Evolutionary conservation across 1,140 invertebrate species (phyloP), one percentile per base, ranked within the genome.

Genomic region (Acromyrmex charruanus): DNA sequence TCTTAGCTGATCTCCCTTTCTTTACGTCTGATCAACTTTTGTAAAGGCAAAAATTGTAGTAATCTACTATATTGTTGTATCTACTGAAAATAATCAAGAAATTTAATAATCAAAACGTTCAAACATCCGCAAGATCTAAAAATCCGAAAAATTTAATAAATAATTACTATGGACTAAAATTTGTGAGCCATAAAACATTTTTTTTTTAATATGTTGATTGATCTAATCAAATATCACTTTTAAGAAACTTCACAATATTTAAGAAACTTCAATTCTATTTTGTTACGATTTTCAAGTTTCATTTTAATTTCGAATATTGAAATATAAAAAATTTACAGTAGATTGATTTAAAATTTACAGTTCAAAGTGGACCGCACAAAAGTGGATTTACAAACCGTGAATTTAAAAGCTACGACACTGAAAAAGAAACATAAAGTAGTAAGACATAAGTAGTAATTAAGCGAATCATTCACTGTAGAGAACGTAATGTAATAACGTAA

Each of bases 1-100:
- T 92, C 92, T 93, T 93, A 90, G 86, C 87, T 88, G 89, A 91
- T 89, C 92, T 75, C 90, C 88, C 55, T 82, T 74, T 74, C 51
- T 18, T 74, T n/a, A 53, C 18, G 25, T 12, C 14, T 82, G 9
- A 74, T 82, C 28, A 35, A 59, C 35, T 44, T 61, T 74, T 10
- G 14, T 28, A 31, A 75, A n/a, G n/a, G 9, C 25, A 84, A 75
- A 84, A 75, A 74, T 74, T 21, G 14, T 59, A 25, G 0, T 44
- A 25, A 25, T 25, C 25, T 25, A 25, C 25, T 25, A 1, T 25
- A 25, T 25, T 25, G 25, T 25, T 25, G 25, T 39, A 25, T 39
- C 9, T n/a, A 66, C 10, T 9, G 14, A 69, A 69, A 55, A 59
- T 2, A 12, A 49, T 25, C 12, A 10, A 75, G 0, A 35, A n/a